Conservation (phyloP, 2,888 invertebrate species). For the Lingula anatina region DNA sequence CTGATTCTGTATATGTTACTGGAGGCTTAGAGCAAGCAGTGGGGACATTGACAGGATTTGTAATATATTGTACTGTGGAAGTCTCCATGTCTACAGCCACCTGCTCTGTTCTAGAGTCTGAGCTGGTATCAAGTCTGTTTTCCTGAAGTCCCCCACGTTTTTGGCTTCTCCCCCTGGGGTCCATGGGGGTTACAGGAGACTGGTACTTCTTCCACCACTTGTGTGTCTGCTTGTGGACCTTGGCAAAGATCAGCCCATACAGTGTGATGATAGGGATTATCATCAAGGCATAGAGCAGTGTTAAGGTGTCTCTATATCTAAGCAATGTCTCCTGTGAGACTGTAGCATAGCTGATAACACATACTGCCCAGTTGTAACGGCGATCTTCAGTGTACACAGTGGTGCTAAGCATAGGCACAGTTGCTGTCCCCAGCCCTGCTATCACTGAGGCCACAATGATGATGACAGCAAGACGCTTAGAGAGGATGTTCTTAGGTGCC, state of each 20-base stretch:
- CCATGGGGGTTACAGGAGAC: not conserved
- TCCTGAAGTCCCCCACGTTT: not conserved
- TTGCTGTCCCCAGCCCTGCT: slow-evolving; percentile 17
- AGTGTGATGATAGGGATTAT: slow-evolving; percentile 20
- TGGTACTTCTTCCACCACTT: slow-evolving; percentile 12
- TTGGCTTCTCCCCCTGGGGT: not conserved
- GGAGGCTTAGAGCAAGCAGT: not conserved
- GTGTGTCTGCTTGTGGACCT: slow-evolving; percentile 18
- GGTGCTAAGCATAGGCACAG: slow-evolving; percentile 25
- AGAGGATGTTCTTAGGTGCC: slow-evolving; percentile 13
- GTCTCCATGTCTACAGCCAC: not conserved
- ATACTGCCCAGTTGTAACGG: too few relatives aligned
- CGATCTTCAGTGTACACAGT: too few relatives aligned
- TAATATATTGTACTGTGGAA: not conserved
- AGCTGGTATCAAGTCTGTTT: not conserved
- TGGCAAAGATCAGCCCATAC: slow-evolving; percentile 23
- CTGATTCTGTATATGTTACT: not conserved
- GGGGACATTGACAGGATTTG: not conserved
- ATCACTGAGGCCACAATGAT: slow-evolving; percentile 16
- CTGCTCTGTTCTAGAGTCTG: not conserved
- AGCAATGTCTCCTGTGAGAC: too few relatives aligned
- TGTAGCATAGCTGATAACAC: too few relatives aligned
- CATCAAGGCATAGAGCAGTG: slow-evolving; percentile 23
- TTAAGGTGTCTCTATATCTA: too few relatives aligned
- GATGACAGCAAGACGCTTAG: slow-evolving; percentile 9